Base-by-base conservation (phyloP, 2,888 invertebrate genomes). In the Morpho helenor region DNA sequence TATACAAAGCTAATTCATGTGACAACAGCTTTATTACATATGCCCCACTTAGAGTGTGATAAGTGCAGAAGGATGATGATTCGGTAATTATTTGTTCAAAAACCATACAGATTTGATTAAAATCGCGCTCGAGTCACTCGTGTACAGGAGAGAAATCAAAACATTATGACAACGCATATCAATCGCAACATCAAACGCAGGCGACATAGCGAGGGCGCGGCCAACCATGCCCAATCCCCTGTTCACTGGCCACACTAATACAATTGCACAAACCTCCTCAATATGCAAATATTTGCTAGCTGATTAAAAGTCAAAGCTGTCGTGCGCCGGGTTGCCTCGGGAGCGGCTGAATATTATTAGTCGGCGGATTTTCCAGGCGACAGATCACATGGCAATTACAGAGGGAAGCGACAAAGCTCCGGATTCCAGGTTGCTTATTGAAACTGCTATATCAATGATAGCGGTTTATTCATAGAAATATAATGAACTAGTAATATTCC, bases 261-360 rank as follows among this genome's bases (percentile, higher is more conserved):
- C 87, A 88, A 89, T 89, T 89, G 82, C 87, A 85, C 88, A 88
- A 56, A 68, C 69, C 78, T 86, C 75, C 86, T 87, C 87, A 84
- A 86, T 85, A 87, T 86, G 87, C 87, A 84, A 84, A 88, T 86
- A 83, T 89, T 87, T 85, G 87, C 79, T 70, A 74, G 80, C 82
- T 88, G 88, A 88, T 88, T 87, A 88, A 87, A 89, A 87, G 87
- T 84, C 81, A 84, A 81, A 80, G 83, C 82, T 81, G 85, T 68
- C 80, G 82, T 53, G 46, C 52, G 82, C 80, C 62, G 68, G 68
- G 75, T 80, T 79, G 77, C 80, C 75, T 71, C 77, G 79, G 77
- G 81, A 77, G 70, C 74, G 71, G 79, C 79, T 84, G 83, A 84
- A 87, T 86, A 84, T 84, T 87, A 87, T 87, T 87, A 86, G 85